These are phyloP conservation scores for Pampusana beccarii DNA, from an alignment of 2,113 vertebrate genomes.

Conservation along the genomic window DNA sequence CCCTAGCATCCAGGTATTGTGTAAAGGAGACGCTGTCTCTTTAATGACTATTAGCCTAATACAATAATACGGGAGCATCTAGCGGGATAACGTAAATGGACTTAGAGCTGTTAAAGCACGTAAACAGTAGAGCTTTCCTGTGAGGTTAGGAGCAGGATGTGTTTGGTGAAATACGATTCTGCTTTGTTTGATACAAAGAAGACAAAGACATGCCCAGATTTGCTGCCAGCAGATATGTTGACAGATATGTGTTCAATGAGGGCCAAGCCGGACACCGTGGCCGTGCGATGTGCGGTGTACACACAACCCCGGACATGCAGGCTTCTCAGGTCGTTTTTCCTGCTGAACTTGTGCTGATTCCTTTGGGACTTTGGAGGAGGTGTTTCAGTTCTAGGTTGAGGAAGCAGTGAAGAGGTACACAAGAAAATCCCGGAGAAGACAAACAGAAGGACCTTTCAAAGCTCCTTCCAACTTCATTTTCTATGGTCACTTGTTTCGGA, in stretches of 20 bases:
- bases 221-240: not conserved
- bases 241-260: too few species aligned
- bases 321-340: not conserved
- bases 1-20: not conserved
- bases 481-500: not conserved
- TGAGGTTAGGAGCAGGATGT: not conserved
- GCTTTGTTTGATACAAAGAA: not conserved
- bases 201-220: not conserved
- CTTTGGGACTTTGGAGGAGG: not conserved
- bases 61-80: not conserved
- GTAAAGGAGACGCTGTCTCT: not conserved
- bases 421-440: not conserved
- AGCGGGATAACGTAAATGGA: not conserved
- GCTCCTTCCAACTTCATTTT: not conserved
- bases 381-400: not conserved
- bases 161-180: not conserved
- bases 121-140: not conserved
- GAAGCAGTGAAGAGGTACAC: not conserved
- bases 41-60: not conserved
- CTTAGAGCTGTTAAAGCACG: not conserved
- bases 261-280: not conserved
- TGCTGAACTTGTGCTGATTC: not conserved
- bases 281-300: not conserved
- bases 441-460: not conserved
- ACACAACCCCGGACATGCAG: not conserved